phyloP scores from a whole-genome alignment of 37 sponge, comb jelly and placozoan genomes.

The Chondrosia reniformis region DNA sequence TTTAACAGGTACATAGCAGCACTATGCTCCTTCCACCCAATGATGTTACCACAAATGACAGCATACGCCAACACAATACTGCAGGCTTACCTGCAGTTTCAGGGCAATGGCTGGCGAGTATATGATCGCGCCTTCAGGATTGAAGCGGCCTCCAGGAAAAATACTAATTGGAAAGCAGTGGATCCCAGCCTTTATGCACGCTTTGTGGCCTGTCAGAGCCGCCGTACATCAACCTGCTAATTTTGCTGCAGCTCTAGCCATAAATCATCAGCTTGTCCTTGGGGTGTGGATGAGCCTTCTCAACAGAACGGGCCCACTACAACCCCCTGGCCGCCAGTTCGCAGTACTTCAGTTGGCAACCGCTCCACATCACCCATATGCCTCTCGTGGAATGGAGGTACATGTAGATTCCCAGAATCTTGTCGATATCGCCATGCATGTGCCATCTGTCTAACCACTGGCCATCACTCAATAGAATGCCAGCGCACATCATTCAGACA shows the following conservation, averaged over 20 bases:
- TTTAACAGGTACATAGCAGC: not conserved
- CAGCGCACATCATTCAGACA: no score
- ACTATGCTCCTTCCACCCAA: not conserved
- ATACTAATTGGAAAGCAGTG: not conserved
- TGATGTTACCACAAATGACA: not conserved
- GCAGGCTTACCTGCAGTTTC: not conserved
- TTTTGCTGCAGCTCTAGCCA: not conserved
- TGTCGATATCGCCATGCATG: not conserved
- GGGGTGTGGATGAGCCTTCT: not conserved
- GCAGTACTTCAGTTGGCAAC: no score
- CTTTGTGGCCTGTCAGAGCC: not conserved
- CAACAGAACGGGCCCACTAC: not conserved
- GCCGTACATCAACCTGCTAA: not conserved
- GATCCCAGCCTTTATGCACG: not conserved
- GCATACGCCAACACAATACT: constrained; percentile 15
- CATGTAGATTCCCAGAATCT: not conserved
- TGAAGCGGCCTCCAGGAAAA: not conserved
- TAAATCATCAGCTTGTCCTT: not conserved
- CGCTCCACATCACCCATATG: not conserved
- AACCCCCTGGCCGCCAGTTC: no score
- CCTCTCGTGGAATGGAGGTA: not conserved
- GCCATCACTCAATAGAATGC: no score
- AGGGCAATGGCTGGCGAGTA: not conserved
- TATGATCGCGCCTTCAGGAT: not conserved
- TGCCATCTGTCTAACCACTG: not conserved